A percentile compares a stretch with the other conserved stretches of the same genome.
phyloP scores from a whole-genome alignment of 2,113 vertebrate genomes.

The Hippolais icterina region DNA sequence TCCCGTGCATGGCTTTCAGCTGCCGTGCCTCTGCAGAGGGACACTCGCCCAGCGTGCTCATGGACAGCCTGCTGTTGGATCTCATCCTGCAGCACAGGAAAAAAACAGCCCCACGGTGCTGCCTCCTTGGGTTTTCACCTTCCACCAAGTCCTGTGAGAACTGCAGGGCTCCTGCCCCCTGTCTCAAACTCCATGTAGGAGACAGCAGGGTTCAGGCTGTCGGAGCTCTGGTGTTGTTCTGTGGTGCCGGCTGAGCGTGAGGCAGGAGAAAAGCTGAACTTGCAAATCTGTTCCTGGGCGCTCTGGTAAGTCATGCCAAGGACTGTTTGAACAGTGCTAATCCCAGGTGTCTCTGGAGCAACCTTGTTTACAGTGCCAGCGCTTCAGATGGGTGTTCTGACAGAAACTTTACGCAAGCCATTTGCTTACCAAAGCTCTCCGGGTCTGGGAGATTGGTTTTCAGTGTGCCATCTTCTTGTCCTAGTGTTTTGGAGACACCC shows the following conservation, averaged over 20 bases:
- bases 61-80: background rate
- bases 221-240: background rate
- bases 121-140: background rate
- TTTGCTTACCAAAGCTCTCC: constrained; percentile 1
- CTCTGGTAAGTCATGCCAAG: constrained; percentile 4
- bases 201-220: background rate
- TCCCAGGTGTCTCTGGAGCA: constrained; percentile 26
- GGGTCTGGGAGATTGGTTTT: background rate
- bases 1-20: background rate
- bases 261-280: constrained; percentile 43
- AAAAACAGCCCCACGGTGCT: background rate
- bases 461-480: background rate
- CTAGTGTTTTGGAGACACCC: background rate
- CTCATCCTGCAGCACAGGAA: background rate
- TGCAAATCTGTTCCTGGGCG: constrained; percentile 6
- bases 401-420: background rate
- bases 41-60: background rate
- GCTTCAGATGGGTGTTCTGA: background rate
- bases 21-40: background rate
- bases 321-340: constrained; percentile 46
- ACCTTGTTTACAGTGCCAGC: background rate
- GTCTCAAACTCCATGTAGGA: background rate
- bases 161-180: background rate
- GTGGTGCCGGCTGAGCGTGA: background rate
- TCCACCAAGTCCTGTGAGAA: background rate